These are phyloP conservation scores for Parauchenoglanis ngamensis DNA, from an alignment of 2,797 vertebrate species.

Conservation along the genomic window DNA sequence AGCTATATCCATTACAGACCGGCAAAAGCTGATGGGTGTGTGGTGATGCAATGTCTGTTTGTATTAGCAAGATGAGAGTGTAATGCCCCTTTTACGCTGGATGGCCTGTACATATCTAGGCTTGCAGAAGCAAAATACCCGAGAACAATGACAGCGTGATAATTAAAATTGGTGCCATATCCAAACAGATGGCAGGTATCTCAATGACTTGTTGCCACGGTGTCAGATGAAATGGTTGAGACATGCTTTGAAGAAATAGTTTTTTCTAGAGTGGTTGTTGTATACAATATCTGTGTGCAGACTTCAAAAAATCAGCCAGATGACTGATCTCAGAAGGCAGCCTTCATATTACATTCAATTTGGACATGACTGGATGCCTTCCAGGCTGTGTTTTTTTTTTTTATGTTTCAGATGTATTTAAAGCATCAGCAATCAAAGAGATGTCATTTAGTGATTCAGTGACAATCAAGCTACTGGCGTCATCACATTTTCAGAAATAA, in stretches of 20 bases:
- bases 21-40: not conserved
- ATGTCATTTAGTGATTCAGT: not conserved
- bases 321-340: slow-evolving; percentile 1
- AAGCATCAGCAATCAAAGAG: not conserved
- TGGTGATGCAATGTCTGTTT: not conserved
- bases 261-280: not conserved
- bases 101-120: not conserved
- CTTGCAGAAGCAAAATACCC: not conserved
- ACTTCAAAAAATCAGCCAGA: not conserved
- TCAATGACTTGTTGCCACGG: not conserved
- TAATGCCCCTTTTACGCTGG: not conserved
- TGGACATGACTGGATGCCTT: not conserved
- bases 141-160: not conserved
- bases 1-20: not conserved
- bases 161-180: not conserved
- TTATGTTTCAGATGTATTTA: not conserved
- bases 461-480: not conserved
- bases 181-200: not conserved
- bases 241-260: not conserved
- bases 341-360: not conserved
- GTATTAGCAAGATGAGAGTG: not conserved
- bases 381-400: not conserved
- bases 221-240: not conserved
- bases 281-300: not conserved
- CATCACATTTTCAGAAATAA: not conserved